Conservation (phyloP, 1,140 invertebrate species). For the Hetaerina americana region DNA sequence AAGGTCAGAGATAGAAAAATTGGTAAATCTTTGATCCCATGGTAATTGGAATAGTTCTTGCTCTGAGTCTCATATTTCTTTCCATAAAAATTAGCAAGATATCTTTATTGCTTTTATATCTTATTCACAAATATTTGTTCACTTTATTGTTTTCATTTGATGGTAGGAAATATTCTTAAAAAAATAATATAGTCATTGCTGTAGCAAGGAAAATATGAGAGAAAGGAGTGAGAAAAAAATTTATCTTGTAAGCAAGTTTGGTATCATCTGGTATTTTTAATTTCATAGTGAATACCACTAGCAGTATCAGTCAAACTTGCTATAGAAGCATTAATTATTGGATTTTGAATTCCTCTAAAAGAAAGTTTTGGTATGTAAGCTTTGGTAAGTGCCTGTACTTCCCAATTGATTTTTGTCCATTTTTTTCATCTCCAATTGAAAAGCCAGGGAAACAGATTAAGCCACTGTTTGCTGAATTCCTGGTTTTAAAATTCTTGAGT, state of each 20-base stretch:
- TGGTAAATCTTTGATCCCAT: not conserved
- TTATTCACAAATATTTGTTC: not conserved
- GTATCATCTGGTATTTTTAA: not conserved
- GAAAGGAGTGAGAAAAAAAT: not conserved
- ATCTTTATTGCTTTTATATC: not conserved
- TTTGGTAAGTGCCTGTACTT: not conserved
- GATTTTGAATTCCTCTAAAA: not conserved
- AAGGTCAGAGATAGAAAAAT: not conserved
- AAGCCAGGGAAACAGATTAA: too few relatives aligned
- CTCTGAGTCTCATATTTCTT: not conserved
- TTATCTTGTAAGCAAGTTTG: not conserved
- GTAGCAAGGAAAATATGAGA: not conserved
- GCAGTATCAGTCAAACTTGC: not conserved
- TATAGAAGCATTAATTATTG: not conserved
- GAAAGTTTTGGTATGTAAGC: not conserved
- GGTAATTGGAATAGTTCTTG: not conserved
- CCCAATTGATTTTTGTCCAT: too few relatives aligned
- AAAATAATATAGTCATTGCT: not conserved
- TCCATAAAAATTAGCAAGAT: not conserved
- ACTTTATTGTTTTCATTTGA: not conserved
- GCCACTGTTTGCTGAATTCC: too few relatives aligned
- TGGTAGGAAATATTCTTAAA: not conserved
- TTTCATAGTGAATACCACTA: not conserved
- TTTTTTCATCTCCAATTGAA: too few relatives aligned
- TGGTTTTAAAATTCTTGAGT: too few relatives aligned